Percentiles rank a stretch among this genome's conserved stretches.
phyloP scores from a whole-genome alignment of 2,888 invertebrate genomes.

The Isotomurus palustris region DNA sequence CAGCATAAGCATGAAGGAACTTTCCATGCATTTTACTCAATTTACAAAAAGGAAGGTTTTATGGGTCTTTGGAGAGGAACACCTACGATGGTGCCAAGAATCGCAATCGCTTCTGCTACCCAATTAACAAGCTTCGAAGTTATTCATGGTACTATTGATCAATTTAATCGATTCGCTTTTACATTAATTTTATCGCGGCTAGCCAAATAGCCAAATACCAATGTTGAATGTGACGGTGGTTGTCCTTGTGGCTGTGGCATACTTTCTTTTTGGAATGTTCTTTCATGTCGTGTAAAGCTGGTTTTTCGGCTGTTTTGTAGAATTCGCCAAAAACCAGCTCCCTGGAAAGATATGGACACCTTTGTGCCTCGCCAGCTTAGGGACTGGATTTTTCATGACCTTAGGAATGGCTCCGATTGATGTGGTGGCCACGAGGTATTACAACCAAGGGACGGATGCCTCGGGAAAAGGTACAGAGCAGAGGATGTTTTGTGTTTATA shows the following conservation, averaged over 20 bases:
- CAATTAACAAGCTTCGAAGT: constrained; percentile 73
- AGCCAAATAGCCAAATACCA: no score
- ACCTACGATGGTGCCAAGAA: constrained; percentile 65
- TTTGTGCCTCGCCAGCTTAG: constrained; percentile 68
- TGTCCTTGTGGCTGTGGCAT: no score
- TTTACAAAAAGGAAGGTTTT: constrained; percentile 52
- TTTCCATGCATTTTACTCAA: constrained; percentile 57
- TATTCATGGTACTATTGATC: constrained; percentile 19
- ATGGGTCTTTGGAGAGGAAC: constrained; percentile 76
- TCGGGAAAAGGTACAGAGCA: constrained; percentile 57
- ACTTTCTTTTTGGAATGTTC: neutral
- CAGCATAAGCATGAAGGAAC: constrained; percentile 73
- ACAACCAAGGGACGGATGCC: constrained; percentile 73
- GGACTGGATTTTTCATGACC: constrained; percentile 74
- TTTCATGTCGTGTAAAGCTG: neutral
- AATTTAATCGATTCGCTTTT: no score
- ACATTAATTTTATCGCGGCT: no score
- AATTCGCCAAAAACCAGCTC: constrained; percentile 48
- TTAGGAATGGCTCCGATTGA: constrained; percentile 82
- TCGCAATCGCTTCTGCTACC: constrained; percentile 73
- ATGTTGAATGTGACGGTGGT: no score
- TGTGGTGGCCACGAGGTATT: constrained; percentile 78
- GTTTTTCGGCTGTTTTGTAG: constrained; percentile 3
- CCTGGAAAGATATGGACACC: constrained; percentile 58
- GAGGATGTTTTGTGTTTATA: neutral